phyloP scores from a whole-genome alignment of 2,888 invertebrate species.

The Boloria selene region DNA sequence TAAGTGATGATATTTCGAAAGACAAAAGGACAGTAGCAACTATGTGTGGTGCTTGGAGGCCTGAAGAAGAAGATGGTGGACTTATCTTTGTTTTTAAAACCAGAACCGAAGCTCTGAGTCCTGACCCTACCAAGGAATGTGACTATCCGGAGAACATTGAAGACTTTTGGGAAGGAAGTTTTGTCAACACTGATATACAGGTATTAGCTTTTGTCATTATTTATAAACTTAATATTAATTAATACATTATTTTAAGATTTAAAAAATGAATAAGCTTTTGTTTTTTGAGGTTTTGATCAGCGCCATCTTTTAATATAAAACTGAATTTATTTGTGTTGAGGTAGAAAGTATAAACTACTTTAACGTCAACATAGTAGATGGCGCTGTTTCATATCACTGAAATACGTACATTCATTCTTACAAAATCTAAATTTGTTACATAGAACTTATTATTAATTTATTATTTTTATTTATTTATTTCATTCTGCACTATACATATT shows the following conservation, averaged over 20 bases:
- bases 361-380: neutral
- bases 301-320: conserved; percentile 36
- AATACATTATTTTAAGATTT: neutral
- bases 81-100: conserved; percentile 69
- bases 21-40: conserved; percentile 69
- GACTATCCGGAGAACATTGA: conserved; percentile 76
- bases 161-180: conserved; percentile 72
- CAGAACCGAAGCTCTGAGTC: conserved; percentile 66
- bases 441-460: no score
- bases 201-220: conserved; percentile 43
- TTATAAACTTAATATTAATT: neutral
- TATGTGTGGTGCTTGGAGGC: conserved; percentile 79
- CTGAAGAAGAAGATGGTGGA: conserved; percentile 75
- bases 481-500: no score
- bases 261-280: neutral
- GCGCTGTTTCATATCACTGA: neutral
- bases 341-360: neutral
- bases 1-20: conserved; percentile 40
- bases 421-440: no score
- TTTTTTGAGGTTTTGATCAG: conserved; percentile 4
- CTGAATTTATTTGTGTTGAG: conserved; percentile 4
- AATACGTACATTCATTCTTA: no score
- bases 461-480: no score
- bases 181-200: conserved; percentile 55
- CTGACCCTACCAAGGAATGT: conserved; percentile 65